These are phyloP conservation scores for Hydractinia echinata DNA, from an alignment of 30 jellyfish, hydroid and myxozoan species.

Conservation along the genomic window DNA sequence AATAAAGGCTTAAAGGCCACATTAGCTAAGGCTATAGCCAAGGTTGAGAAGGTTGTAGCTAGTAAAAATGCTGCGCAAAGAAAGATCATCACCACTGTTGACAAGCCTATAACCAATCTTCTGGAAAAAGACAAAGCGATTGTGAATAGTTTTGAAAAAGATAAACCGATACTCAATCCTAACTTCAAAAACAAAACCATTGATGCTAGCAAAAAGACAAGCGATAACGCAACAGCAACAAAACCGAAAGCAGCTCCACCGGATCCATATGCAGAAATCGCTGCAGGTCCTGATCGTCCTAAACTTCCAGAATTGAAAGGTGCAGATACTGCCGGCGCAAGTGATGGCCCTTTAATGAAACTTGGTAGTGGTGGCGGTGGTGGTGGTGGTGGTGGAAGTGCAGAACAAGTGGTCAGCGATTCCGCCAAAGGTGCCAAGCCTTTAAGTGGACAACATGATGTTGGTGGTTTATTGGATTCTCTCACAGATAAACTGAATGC, in stretches of 20 bases:
- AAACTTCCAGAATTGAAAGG: slow-evolving; percentile 85
- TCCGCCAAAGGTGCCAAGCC: slow-evolving; percentile 17
- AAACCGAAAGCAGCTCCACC: slow-evolving; percentile 22
- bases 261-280: slow-evolving; percentile 98
- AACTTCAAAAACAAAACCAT: slow-evolving; percentile 16
- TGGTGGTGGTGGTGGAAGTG: not conserved
- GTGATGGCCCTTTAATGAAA: slow-evolving; percentile 27
- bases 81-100: not conserved
- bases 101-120: not conserved
- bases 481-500: slow-evolving; percentile 77
- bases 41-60: slow-evolving; percentile 22
- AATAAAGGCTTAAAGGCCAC: slow-evolving; percentile 19
- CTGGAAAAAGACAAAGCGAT: not conserved
- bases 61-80: not conserved
- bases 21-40: slow-evolving; percentile 9
- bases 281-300: slow-evolving; percentile 98
- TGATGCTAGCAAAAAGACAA: slow-evolving; percentile 27
- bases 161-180: not conserved
- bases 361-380: slow-evolving; percentile 13
- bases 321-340: slow-evolving; percentile 27
- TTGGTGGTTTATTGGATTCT: slow-evolving; percentile 91
- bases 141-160: not conserved
- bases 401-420: not conserved
- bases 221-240: slow-evolving; percentile 19
- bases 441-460: slow-evolving; percentile 70